Evolutionary conservation across 2,888 invertebrate species (phyloP).

Genomic region (Dynastes tityus): DNA sequence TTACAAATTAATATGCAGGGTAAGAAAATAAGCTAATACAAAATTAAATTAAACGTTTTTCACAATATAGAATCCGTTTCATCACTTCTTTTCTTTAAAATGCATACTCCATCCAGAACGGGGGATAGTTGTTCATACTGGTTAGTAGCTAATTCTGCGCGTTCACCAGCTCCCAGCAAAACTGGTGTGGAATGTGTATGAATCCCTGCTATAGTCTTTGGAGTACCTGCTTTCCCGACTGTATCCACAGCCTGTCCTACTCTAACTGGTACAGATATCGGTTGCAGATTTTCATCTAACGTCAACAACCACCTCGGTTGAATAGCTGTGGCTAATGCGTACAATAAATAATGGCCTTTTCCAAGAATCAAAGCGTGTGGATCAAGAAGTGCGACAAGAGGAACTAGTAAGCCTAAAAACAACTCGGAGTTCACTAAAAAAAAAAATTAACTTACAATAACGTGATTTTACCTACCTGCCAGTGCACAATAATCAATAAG

Average conservation of each 20-base stretch:
- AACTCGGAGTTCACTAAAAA: slow-evolving; percentile 70
- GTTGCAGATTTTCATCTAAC: slow-evolving; percentile 93
- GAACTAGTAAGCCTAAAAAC: slow-evolving; percentile 63
- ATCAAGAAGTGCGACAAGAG: slow-evolving; percentile 64
- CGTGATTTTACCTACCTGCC: slow-evolving; percentile 77
- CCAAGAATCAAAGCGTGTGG: slow-evolving; percentile 78
- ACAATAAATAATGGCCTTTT: slow-evolving; percentile 95
- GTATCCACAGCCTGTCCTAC: slow-evolving; percentile 98
- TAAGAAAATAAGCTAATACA: not conserved
- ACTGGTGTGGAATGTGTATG: slow-evolving; percentile 99
- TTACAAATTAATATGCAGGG: not conserved
- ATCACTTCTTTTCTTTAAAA: slow-evolving; percentile 87
- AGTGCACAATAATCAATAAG: slow-evolving; percentile 95
- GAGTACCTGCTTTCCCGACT: slow-evolving; percentile 99
- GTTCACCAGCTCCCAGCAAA: slow-evolving; percentile 93
- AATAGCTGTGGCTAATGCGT: slow-evolving; percentile 95
- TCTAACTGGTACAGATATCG: slow-evolving; percentile 91
- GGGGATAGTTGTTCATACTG: slow-evolving; percentile 94
- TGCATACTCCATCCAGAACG: slow-evolving; percentile 98
- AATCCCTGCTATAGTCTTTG: slow-evolving; percentile 99
- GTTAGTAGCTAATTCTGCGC: slow-evolving; percentile 98
- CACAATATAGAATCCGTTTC: slow-evolving; percentile 46
- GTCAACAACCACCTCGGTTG: slow-evolving; percentile 99
- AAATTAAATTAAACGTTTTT: not conserved
- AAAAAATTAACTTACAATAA: not conserved